Percentiles rank a stretch among this genome's conserved stretches.
Evolutionary conservation across 2,113 vertebrate genomes (phyloP).

Genomic region (Alectura lathami): DNA sequence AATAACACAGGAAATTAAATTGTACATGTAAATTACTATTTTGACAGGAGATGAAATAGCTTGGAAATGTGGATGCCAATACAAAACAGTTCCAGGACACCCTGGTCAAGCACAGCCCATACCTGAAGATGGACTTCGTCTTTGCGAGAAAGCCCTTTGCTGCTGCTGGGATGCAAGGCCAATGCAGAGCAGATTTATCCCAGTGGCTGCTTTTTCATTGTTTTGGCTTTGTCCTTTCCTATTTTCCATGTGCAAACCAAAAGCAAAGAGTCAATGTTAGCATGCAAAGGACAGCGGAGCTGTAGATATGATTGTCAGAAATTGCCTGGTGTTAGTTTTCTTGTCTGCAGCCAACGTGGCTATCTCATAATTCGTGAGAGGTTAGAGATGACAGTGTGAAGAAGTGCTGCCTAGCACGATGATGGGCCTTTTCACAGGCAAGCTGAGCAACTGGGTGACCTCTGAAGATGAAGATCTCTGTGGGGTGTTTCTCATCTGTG

Average conservation of each 20-base stretch:
- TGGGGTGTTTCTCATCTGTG: not conserved
- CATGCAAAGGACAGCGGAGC: not conserved
- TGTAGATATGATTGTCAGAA: not conserved
- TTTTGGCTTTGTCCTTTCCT: not conserved
- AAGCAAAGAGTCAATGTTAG: not conserved
- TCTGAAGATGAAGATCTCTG: not conserved
- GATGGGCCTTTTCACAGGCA: not conserved
- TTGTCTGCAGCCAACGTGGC: not conserved
- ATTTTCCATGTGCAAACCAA: not conserved
- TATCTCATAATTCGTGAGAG: not conserved
- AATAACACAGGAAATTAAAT: not conserved
- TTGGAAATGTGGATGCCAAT: not conserved
- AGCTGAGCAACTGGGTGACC: not conserved
- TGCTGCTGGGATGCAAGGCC: not conserved
- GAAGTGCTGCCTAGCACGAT: not conserved
- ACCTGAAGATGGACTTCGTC: not conserved
- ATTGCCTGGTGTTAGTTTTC: not conserved
- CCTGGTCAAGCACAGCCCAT: accelerated
- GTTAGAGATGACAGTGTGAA: not conserved
- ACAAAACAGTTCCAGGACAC: not conserved
- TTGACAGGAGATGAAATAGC: not conserved
- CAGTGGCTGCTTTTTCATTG: not conserved
- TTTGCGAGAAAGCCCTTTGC: not conserved
- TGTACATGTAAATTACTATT: not conserved
- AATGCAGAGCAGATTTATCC: not conserved